These are phyloP conservation scores for Drosophila silvestris DNA, from an alignment of 2,888 invertebrate species.

Conservation along the genomic window DNA sequence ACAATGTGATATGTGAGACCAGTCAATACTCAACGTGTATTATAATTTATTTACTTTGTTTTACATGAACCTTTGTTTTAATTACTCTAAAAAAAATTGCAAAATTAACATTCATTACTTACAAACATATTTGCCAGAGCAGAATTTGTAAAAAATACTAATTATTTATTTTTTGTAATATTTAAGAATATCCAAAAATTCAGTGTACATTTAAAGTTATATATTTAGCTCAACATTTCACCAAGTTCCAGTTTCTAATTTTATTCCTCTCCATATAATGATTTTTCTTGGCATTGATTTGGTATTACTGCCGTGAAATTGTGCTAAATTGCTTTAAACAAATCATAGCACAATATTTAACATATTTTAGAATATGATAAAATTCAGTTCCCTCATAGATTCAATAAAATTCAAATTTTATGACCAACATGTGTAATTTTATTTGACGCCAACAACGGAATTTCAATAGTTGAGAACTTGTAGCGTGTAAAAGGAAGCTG, in stretches of 20 bases:
- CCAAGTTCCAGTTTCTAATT: background rate
- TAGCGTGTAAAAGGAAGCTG: constrained; percentile 51
- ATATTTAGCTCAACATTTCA: background rate
- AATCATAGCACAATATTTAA: background rate
- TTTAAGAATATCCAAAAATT: background rate
- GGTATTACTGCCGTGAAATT: background rate
- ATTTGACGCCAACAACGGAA: constrained; percentile 80
- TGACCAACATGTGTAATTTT: constrained; percentile 73
- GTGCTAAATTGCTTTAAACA: background rate
- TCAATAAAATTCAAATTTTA: constrained; percentile 14
- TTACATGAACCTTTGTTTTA: background rate
- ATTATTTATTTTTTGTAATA: background rate
- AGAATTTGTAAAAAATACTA: background rate
- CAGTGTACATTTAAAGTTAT: background rate
- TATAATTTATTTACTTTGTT: background rate
- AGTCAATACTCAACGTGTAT: background rate
- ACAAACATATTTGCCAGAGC: background rate
- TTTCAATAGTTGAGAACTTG: constrained; percentile 71
- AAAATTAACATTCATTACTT: background rate
- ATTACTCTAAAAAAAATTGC: background rate
- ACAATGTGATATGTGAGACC: background rate
- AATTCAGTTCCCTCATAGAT: constrained; percentile 1
- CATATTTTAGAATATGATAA: background rate
- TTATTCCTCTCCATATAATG: background rate
- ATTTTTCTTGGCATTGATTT: background rate